A percentile compares a stretch with the other conserved stretches of the same genome.
Evolutionary conservation across 2,113 vertebrate species (phyloP).

Genomic region (Turnix velox): DNA sequence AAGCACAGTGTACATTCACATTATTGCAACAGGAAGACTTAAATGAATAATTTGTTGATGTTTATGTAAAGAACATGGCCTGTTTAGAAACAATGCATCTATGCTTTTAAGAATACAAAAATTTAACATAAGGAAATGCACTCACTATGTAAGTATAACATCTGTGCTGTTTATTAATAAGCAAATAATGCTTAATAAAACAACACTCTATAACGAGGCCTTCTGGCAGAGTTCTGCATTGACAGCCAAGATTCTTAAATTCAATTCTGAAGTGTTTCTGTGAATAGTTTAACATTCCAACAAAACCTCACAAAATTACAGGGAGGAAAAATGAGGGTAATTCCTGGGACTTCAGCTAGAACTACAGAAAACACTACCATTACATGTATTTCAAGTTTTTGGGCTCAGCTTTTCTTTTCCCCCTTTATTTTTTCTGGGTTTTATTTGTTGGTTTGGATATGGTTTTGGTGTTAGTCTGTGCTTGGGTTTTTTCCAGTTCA

Average conservation of each 20-base stretch:
- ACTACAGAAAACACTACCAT: not conserved
- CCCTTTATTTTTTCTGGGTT: accelerated
- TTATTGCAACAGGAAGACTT: slow-evolving; percentile 23
- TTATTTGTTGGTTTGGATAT: not conserved
- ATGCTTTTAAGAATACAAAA: slow-evolving; percentile 63
- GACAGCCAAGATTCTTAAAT: not conserved
- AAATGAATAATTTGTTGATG: slow-evolving; percentile 50
- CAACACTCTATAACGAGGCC: not conserved
- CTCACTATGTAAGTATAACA: slow-evolving; percentile 57
- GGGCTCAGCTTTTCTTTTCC: not conserved
- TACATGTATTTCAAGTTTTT: not conserved
- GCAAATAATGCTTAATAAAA: slow-evolving; percentile 50
- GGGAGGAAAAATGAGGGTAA: not conserved
- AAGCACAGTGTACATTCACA: slow-evolving; percentile 3
- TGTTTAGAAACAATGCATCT: slow-evolving; percentile 70
- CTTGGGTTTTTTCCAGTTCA: not conserved
- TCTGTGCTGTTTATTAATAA: slow-evolving; percentile 69
- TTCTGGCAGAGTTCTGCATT: slow-evolving; percentile 8
- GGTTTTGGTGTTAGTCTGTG: not conserved
- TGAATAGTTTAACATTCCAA: not conserved
- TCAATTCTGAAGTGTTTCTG: not conserved
- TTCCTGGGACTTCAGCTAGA: not conserved
- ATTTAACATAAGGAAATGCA: slow-evolving; percentile 70
- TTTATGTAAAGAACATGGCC: slow-evolving; percentile 62
- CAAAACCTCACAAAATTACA: not conserved